Conservation (phyloP, 2,888 invertebrate species). For the Lasioglossum leucozonium region DNA sequence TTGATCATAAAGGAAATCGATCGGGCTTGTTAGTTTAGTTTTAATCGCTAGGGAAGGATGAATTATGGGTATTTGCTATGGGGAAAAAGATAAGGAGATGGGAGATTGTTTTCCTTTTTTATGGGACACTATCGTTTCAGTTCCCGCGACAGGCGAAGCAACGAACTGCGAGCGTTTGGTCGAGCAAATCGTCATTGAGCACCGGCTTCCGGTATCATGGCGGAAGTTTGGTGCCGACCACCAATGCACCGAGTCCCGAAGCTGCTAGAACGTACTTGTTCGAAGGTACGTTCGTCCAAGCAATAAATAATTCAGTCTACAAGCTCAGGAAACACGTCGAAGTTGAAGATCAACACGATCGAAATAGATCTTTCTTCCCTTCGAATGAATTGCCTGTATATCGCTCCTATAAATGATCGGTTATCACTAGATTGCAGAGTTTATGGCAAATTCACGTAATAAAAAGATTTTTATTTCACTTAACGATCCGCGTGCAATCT, state of each 20-base stretch:
- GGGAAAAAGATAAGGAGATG: not conserved
- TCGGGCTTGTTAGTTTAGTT: conserved; percentile 20
- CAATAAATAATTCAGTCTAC: not conserved
- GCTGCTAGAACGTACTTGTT: conserved; percentile 95
- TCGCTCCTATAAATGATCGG: not conserved
- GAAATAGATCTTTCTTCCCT: no score
- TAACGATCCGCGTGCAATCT: not conserved
- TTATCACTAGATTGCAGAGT: not conserved
- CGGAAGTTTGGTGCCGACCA: conserved; percentile 92
- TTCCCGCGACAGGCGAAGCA: conserved; percentile 91
- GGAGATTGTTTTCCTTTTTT: conserved; percentile 9
- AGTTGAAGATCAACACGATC: not conserved
- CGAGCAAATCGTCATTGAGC: conserved; percentile 93
- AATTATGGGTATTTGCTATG: not conserved
- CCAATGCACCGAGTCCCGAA: conserved; percentile 95
- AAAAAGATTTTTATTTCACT: not conserved
- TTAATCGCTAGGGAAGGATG: not conserved
- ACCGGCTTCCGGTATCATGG: conserved; percentile 95
- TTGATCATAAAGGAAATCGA: not conserved
- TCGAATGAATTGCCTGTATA: not conserved
- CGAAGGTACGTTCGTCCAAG: conserved; percentile 87
- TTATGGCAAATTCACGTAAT: not conserved
- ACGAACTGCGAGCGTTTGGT: conserved; percentile 95
- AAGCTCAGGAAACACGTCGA: not conserved
- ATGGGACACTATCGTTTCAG: conserved; percentile 81